Conservation (phyloP, 2,113 vertebrate species). For the Pelecanus crispus region DNA sequence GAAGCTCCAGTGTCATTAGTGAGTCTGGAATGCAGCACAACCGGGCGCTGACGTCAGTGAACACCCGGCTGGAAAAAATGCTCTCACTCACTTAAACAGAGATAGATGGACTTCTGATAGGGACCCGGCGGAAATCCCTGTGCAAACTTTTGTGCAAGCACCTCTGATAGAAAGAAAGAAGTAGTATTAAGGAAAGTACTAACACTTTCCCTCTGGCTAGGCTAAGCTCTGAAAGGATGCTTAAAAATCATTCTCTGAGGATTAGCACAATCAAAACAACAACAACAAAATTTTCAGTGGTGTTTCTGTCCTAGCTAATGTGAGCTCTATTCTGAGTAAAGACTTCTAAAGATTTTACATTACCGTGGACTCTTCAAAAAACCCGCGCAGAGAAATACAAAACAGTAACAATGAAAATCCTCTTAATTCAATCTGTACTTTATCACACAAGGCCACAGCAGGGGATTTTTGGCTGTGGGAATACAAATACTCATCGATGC, state of each 20-base stretch:
- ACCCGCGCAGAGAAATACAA: background rate
- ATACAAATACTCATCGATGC: background rate
- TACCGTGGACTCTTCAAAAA: background rate
- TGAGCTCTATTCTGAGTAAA: background rate
- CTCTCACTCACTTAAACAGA: background rate
- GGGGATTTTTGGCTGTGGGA: constrained; percentile 24
- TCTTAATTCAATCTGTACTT: constrained; percentile 38
- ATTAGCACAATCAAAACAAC: background rate
- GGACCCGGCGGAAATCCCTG: background rate
- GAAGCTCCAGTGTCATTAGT: constrained; percentile 63
- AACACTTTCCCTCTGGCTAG: background rate
- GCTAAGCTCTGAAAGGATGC: background rate
- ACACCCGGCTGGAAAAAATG: background rate
- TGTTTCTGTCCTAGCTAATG: background rate
- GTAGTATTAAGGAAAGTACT: background rate
- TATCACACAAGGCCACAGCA: background rate
- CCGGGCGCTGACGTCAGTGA: background rate
- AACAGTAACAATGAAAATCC: constrained; percentile 14
- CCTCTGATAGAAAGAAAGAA: background rate
- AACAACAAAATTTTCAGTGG: background rate
- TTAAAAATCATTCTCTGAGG: background rate
- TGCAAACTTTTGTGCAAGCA: background rate
- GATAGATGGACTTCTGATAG: background rate
- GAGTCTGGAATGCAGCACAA: constrained; percentile 69
- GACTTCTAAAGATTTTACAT: constrained; percentile 1